These are phyloP conservation scores for Pemphredon lugubris DNA, from an alignment of 2,888 invertebrate genomes.

Conservation along the genomic window DNA sequence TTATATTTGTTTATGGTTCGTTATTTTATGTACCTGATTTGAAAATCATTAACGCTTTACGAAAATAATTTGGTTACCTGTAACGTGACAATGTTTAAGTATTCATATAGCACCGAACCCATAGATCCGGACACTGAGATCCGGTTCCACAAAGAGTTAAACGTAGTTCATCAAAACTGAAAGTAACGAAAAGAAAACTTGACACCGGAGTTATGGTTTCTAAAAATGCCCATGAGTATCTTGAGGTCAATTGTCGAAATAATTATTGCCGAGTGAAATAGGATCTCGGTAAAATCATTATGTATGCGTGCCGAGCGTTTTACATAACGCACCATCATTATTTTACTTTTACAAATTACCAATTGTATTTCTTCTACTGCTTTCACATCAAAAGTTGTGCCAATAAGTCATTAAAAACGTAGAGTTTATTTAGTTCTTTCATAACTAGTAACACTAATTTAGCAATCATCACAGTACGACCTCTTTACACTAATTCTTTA, in stretches of 20 bases:
- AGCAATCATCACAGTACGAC: neutral
- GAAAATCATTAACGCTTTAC: constrained; percentile 33
- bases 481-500: too few relatives aligned
- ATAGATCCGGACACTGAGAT: too few relatives aligned
- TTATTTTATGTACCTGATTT: constrained; percentile 53
- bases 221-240: neutral
- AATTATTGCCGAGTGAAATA: too few relatives aligned
- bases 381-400: neutral
- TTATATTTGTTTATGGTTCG: constrained; percentile 36
- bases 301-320: too few relatives aligned
- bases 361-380: neutral
- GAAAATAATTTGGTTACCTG: constrained; percentile 20
- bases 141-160: too few relatives aligned
- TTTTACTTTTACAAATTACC: neutral
- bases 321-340: too few relatives aligned
- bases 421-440: neutral
- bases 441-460: neutral
- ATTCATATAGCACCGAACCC: neutral
- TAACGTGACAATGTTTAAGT: neutral
- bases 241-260: neutral
- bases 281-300: too few relatives aligned
- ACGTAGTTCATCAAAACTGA: too few relatives aligned
- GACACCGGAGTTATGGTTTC: neutral
- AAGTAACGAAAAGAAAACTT: neutral
- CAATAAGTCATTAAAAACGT: neutral